Base-by-base conservation (phyloP, 2,888 invertebrate species). In the Deroplatys truncata region DNA sequence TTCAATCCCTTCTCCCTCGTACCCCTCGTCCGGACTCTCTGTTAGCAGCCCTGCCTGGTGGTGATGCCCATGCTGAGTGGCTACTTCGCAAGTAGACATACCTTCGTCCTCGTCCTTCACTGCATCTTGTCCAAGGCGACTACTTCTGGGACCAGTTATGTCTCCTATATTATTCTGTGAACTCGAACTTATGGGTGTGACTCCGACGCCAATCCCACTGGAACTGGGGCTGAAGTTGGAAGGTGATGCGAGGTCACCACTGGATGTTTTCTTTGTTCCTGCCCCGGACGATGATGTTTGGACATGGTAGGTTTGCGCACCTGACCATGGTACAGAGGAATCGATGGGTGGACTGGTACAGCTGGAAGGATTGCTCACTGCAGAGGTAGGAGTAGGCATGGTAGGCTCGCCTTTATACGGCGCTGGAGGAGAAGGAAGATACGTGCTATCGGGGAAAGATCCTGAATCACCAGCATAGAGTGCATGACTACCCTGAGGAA, bases 1-100 rank as follows among this genome's bases (percentile, higher is more conserved):
- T 92, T 95, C 95, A 88, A 94, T 94, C 49, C 94, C 95, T 92
- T 97, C 98, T 83, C 97, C 98, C 89, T 97, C 98, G 93, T 98
- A 98, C 28, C 97, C 98, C 93, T 98, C 98, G 93, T 98, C 98
- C 82, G 97, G 97, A 93, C 97, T 97, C 92, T 97, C 97, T 28
- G 97, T 96, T 92, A 95, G 92, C n/a, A 94, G 94, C 86, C 93
- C 93, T 83, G 93, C 93, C 35, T 87, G 87, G 72, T 86, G 49
- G 28, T 72, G 49, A n/a, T 28, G n/a, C 4, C 85, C 72, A 28
- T 84, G 29, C 43, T 35, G 87, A 82, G 82, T 10, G 20, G 10
- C 82, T 28, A 29, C 20, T 82, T 89, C 85, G 8, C 35, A 82
- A 82, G 84, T 31, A 20, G 85, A 31, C 9, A 85, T 83, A n/a